phyloP scores from a whole-genome alignment of 2,113 vertebrate species.

The Macrotis lagotis region DNA sequence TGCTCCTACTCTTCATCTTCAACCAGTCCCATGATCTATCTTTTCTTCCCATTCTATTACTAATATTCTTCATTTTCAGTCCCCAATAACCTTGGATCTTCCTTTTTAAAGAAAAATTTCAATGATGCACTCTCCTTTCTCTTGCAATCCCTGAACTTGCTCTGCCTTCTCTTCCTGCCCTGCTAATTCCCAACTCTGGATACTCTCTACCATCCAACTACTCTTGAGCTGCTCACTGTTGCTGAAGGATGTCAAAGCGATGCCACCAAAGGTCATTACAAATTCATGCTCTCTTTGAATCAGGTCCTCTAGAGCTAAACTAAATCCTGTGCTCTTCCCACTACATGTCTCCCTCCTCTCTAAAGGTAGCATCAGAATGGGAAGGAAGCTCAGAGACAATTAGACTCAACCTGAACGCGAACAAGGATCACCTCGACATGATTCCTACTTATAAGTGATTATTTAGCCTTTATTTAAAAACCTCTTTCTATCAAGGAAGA shows the following conservation, averaged over 20 bases:
- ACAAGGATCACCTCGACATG: background rate
- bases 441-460: background rate
- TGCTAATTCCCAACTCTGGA: background rate
- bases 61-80: background rate
- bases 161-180: background rate
- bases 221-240: background rate
- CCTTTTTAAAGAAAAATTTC: background rate
- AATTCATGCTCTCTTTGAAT: background rate
- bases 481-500: background rate
- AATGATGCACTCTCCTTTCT: background rate
- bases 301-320: background rate
- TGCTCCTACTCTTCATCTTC: background rate
- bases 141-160: background rate
- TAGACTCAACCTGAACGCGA: background rate
- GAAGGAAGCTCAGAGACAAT: background rate
- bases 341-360: background rate
- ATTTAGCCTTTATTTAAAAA: background rate
- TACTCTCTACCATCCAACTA: background rate
- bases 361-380: background rate
- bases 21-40: background rate
- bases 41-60: background rate
- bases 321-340: background rate
- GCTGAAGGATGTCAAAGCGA: background rate
- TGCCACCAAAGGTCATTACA: background rate
- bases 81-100: background rate